A percentile compares a stretch with the other conserved stretches of the same genome.
Evolutionary conservation across 2,888 invertebrate genomes (phyloP).

Genomic region (Euproctis similis): DNA sequence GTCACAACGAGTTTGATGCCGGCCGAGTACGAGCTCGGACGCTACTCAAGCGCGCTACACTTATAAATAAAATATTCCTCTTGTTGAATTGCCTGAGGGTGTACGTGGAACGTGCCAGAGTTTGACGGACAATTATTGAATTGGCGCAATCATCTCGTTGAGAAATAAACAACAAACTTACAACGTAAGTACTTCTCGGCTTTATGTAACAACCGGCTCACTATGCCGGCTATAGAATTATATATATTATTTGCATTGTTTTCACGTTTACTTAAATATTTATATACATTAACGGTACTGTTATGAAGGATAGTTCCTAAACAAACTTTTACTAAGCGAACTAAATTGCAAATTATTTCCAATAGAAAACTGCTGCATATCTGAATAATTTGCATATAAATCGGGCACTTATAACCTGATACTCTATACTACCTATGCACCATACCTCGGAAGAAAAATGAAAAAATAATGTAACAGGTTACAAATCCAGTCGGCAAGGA

Average conservation of each 20-base stretch:
- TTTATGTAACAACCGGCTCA: conserved; percentile 41
- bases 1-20: conserved; percentile 50
- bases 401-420: too few species aligned
- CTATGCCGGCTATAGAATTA: conserved; percentile 10
- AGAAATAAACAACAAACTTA: conserved; percentile 72
- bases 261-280: conserved; percentile 8
- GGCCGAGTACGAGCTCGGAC: conserved; percentile 44
- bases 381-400: too few species aligned
- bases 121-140: conserved; percentile 47
- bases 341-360: too few species aligned
- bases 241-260: conserved; percentile 13
- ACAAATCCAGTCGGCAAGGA: too few species aligned
- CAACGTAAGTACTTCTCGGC: conserved; percentile 57
- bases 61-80: conserved; percentile 24
- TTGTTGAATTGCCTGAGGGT: conserved; percentile 18
- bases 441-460: too few species aligned
- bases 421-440: too few species aligned
- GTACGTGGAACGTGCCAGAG: conserved; percentile 63
- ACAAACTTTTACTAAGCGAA: too few species aligned
- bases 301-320: too few species aligned
- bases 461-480: too few species aligned
- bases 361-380: too few species aligned
- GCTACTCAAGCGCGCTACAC: conserved; percentile 25
- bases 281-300: too few species aligned
- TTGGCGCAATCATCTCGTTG: conserved; percentile 72